Percentiles rank a stretch among this genome's conserved stretches.
Evolutionary conservation across 2,797 vertebrate genomes (phyloP).

Genomic region (Karalla daura): DNA sequence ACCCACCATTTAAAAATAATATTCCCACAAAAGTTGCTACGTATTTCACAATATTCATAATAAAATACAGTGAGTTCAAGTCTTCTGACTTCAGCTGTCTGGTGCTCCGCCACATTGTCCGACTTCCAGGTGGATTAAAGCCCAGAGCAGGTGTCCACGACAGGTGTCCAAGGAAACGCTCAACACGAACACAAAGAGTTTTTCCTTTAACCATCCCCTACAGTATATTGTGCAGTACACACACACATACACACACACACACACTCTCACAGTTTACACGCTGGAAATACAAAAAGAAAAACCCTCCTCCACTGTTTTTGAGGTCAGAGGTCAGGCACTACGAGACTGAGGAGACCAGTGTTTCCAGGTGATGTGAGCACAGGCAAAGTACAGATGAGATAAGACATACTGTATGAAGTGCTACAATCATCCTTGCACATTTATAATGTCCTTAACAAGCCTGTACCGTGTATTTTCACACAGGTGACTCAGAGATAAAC

Average conservation of each 20-base stretch:
- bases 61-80: constrained; percentile 88
- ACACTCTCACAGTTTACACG: constrained; percentile 40
- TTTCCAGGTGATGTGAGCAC: constrained; percentile 90
- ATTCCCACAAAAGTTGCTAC: constrained; percentile 91
- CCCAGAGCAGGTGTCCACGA: constrained; percentile 76
- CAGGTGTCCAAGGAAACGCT: constrained; percentile 85
- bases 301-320: constrained; percentile 86
- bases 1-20: constrained; percentile 93
- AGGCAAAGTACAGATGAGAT: constrained; percentile 86
- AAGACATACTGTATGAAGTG: constrained; percentile 89
- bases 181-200: constrained; percentile 88
- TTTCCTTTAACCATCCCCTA: constrained; percentile 78
- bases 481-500: constrained; percentile 86
- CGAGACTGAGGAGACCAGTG: constrained; percentile 91
- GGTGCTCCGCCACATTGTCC: constrained; percentile 82
- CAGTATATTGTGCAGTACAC: constrained; percentile 52
- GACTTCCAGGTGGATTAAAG: constrained; percentile 79
- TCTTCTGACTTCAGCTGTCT: constrained; percentile 89
- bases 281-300: constrained; percentile 70
- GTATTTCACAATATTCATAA: constrained; percentile 90
- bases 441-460: constrained; percentile 87
- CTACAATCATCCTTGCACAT: constrained; percentile 89
- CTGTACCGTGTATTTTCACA: constrained; percentile 83
- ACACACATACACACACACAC: constrained; percentile 38
- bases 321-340: constrained; percentile 89